Percentiles rank a stretch among this genome's conserved stretches.
phyloP scores from a whole-genome alignment of 1,140 invertebrate species.

The Camponotus floridanus region DNA sequence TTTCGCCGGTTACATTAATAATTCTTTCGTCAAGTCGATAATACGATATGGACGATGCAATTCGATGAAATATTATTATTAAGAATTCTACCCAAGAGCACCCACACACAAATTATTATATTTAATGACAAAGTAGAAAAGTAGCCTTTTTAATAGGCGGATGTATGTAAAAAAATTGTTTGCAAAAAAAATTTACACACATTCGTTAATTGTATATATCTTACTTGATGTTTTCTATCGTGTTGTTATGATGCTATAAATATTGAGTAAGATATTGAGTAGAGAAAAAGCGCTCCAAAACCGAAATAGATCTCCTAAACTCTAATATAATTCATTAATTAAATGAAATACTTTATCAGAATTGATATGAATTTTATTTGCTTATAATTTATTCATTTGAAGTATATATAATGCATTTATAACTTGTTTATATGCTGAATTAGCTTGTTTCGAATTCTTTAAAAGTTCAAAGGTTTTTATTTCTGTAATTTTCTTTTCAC shows the following conservation, averaged over 20 bases:
- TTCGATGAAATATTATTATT: conserved; percentile 22
- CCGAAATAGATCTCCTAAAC: too few species aligned
- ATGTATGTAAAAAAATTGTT: not conserved
- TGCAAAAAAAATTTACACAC: not conserved
- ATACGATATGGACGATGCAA: conserved; percentile 61
- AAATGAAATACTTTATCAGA: too few species aligned
- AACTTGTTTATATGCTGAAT: too few species aligned
- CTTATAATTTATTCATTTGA: too few species aligned
- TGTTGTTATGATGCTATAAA: not conserved
- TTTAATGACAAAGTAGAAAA: not conserved
- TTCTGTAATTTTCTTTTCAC: too few species aligned
- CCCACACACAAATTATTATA: not conserved
- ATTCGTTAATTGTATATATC: not conserved
- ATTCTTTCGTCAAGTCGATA: conserved; percentile 72
- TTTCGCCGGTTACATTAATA: conserved; percentile 83
- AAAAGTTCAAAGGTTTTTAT: too few species aligned
- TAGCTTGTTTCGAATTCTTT: too few species aligned
- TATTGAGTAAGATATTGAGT: conserved; percentile 6
- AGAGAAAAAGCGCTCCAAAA: too few species aligned
- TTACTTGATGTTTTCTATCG: not conserved
- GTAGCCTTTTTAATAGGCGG: not conserved
- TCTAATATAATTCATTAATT: too few species aligned
- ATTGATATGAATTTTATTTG: too few species aligned
- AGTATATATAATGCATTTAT: too few species aligned
- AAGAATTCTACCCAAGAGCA: not conserved